Evolutionary conservation across 2,113 vertebrate genomes (phyloP).

Genomic region (Serinus canaria): DNA sequence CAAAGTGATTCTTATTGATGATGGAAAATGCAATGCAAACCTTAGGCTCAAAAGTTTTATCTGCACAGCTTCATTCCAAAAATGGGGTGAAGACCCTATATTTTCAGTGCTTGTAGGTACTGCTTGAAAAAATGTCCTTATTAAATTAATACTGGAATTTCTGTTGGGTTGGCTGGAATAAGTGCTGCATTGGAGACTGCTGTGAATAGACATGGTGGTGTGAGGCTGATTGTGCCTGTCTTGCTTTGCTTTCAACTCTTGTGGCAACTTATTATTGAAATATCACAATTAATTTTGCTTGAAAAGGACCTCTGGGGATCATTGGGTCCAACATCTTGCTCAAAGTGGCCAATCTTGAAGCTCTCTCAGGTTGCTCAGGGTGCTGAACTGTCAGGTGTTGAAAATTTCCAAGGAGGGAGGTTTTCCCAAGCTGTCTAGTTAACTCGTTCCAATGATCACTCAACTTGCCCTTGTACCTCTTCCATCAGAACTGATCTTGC

Average conservation of each 20-base stretch:
- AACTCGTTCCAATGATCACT: background rate
- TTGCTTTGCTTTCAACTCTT: background rate
- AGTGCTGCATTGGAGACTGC: background rate
- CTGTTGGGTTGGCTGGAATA: background rate
- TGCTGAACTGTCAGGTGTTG: background rate
- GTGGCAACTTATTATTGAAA: background rate
- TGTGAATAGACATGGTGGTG: background rate
- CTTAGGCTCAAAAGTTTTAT: background rate
- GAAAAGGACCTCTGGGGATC: background rate
- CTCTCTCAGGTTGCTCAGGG: background rate
- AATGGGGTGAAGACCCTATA: background rate
- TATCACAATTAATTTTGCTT: background rate
- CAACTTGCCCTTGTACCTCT: background rate
- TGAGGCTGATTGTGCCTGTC: background rate
- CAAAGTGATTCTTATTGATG: background rate
- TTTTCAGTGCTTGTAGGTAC: background rate
- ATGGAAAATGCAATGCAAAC: background rate
- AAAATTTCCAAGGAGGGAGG: background rate
- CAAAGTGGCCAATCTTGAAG: background rate
- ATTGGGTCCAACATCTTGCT: background rate
- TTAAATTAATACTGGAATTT: background rate
- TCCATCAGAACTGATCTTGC: background rate
- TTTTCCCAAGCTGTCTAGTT: background rate
- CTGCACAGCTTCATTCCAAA: background rate
- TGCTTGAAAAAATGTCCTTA: background rate